A percentile compares a stretch with the other conserved stretches of the same genome.
These are phyloP conservation scores for Martes martes DNA, from an alignment of 2,113 vertebrate species.

Conservation along the genomic window DNA sequence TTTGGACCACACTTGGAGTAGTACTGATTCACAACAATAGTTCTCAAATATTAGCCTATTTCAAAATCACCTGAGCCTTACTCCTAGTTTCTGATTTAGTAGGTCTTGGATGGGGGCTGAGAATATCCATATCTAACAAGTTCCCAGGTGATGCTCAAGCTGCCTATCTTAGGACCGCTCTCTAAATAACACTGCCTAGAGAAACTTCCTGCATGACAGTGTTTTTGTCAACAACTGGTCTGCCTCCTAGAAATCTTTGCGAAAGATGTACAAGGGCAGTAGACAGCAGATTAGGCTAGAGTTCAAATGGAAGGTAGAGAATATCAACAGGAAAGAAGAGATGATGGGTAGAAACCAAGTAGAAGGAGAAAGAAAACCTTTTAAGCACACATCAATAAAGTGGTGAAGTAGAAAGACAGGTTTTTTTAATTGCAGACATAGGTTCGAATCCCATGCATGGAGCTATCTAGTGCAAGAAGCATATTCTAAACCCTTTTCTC, in stretches of 20 bases:
- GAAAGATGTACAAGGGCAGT: background rate
- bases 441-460: background rate
- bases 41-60: background rate
- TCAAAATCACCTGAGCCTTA: background rate
- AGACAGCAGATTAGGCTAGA: background rate
- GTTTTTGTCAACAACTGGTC: background rate
- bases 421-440: background rate
- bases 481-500: background rate
- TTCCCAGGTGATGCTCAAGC: background rate
- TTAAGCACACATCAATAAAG: background rate
- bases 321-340: background rate
- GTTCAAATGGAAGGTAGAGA: background rate
- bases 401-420: background rate
- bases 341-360: background rate
- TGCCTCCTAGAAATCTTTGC: background rate
- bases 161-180: background rate
- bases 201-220: background rate
- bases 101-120: background rate
- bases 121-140: background rate
- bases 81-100: background rate
- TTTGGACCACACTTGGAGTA: background rate
- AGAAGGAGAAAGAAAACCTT: background rate
- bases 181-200: background rate
- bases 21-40: background rate
- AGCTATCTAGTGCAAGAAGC: background rate